These are phyloP conservation scores for Drosophila putrida DNA, from an alignment of 2,888 invertebrate species.

Conservation along the genomic window DNA sequence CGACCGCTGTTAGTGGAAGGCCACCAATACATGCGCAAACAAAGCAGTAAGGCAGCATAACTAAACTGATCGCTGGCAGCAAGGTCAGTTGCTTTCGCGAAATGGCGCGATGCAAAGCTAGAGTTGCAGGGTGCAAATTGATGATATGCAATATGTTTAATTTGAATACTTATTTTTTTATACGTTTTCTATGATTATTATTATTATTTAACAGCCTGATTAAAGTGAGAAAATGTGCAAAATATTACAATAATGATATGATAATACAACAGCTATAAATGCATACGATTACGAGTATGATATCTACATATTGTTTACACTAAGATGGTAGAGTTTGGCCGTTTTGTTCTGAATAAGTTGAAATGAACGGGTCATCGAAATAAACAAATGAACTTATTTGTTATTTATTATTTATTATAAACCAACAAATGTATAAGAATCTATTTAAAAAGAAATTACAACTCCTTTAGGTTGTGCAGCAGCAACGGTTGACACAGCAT, in stretches of 20 bases:
- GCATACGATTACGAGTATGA: conserved; percentile 3
- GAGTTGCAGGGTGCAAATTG: neutral
- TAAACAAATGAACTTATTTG: too few species aligned
- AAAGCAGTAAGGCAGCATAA: neutral
- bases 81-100: neutral
- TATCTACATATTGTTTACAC: conserved; percentile 25
- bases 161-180: neutral
- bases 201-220: neutral
- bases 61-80: neutral
- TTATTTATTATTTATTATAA: too few species aligned
- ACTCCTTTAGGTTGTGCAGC: too few species aligned
- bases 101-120: neutral
- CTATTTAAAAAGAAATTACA: too few species aligned
- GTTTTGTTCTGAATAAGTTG: too few species aligned
- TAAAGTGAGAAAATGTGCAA: conserved; percentile 10
- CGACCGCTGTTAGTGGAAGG: too few species aligned
- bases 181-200: neutral
- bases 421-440: too few species aligned
- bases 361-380: too few species aligned
- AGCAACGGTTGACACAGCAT: too few species aligned
- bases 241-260: neutral
- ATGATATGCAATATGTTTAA: neutral
- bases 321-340: too few species aligned
- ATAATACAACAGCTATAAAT: conserved; percentile 6
- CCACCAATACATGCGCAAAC: too few species aligned